Base-by-base conservation (phyloP, 1,140 invertebrate species). In the Papilio polyxenes region DNA sequence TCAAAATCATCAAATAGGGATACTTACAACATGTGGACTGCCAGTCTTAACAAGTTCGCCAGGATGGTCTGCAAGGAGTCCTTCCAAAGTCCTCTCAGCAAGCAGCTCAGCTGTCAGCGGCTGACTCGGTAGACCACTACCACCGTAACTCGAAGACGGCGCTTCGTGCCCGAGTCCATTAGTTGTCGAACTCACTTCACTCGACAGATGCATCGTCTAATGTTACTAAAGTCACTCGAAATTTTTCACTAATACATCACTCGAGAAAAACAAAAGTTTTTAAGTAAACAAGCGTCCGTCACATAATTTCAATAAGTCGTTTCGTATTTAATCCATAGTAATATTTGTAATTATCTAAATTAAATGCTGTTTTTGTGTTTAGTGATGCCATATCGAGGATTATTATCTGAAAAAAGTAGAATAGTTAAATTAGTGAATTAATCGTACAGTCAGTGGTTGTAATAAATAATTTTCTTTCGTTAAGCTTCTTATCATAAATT, bases 41-140 rank as follows among this genome's bases (percentile, higher is more conserved):
- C 98, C 98, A 72, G 98, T 99, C 89, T 98, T 96, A 79, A 99
- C 97, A 74, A 99, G 95, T 95, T 99, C 98, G 11, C 98, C 98
- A 10, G 97, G 98, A 95, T 99, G 98, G 91, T 99, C 98, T 37
- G 97, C 96, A 77, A 98, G 92, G 9, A 98, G 93, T 10, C 97
- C 97, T 87, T 98, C 97, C 83, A 98, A 93, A 0, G 97, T 98
- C 37, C 97, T 95, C 89, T 98, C 97, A n/a, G 97, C 97, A 78
- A 98, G 92, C 65, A 97, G 94, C 88, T 98, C 97, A 17, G 97
- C 97, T n/a, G 97, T 97, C 83, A 97, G 91, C 48, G 96, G 95
- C 76, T 96, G 95, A 86, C 95, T 95, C 9, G 94, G 92, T 76
- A 95, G 89, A 85, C 87, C 90, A 81, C 91, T 86, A 74, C 90